A percentile compares a stretch with the other conserved stretches of the same genome.
Conservation (phyloP, 2,888 invertebrate species). For the Athalia rosae region DNA sequence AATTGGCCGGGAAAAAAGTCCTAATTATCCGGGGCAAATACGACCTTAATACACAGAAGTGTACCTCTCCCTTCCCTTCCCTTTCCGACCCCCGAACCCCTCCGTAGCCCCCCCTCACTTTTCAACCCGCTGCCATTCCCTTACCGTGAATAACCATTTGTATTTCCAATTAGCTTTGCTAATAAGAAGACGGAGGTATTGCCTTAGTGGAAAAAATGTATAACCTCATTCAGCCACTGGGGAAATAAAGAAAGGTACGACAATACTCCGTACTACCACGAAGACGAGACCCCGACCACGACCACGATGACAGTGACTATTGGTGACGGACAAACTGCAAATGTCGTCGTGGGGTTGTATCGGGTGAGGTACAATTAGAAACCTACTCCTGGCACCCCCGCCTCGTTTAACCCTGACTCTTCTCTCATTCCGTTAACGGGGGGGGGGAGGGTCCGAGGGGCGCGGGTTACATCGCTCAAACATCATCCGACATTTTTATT, state of each 20-base stretch:
- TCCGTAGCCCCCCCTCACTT: slow-evolving; percentile 47
- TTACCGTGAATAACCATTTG: slow-evolving; percentile 73
- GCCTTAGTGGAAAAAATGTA: slow-evolving; percentile 67
- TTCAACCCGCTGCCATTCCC: slow-evolving; percentile 58
- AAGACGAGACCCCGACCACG: slow-evolving; percentile 1
- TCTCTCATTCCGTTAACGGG: slow-evolving; percentile 66
- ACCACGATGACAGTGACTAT: slow-evolving; percentile 23
- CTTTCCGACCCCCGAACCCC: slow-evolving; percentile 49
- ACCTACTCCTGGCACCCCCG: slow-evolving; percentile 25
- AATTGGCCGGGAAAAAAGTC: slow-evolving; percentile 58
- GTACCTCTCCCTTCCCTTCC: slow-evolving; percentile 56
- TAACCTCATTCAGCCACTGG: slow-evolving; percentile 73
- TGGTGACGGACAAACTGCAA: slow-evolving; percentile 35
- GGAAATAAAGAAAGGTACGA: slow-evolving; percentile 73
- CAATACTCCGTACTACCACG: slow-evolving; percentile 60
- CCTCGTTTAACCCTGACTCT: slow-evolving; percentile 58
- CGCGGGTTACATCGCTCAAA: slow-evolving; percentile 37
- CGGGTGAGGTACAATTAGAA: slow-evolving; percentile 70
- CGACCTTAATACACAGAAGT: slow-evolving; percentile 71
- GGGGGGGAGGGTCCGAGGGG: slow-evolving; percentile 47
- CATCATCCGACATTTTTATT: slow-evolving; percentile 42
- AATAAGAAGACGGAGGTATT: slow-evolving; percentile 73
- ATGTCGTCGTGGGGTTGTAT: slow-evolving; percentile 64
- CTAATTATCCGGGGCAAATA: slow-evolving; percentile 74
- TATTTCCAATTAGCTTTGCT: slow-evolving; percentile 74